These are phyloP conservation scores for Pseudochirops corinnae DNA, from an alignment of 2,797 vertebrate genomes.

Conservation along the genomic window DNA sequence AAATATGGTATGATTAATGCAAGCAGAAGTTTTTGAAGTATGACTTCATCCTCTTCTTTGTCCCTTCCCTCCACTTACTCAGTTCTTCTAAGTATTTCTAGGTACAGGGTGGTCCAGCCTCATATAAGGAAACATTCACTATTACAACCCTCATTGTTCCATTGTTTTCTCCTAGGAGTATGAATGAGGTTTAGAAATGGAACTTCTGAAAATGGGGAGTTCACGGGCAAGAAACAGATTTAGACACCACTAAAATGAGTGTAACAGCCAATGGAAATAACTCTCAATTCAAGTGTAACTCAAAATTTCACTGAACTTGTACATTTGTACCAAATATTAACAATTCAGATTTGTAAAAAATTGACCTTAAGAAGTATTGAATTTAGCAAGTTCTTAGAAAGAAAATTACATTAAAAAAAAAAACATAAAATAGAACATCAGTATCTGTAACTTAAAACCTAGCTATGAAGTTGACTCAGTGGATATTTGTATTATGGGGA, in stretches of 20 bases:
- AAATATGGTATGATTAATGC: neutral
- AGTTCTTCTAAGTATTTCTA: constrained; percentile 22
- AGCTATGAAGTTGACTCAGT: neutral
- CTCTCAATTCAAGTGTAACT: neutral
- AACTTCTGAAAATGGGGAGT: neutral
- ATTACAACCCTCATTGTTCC: neutral
- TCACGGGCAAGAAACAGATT: neutral
- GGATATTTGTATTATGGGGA: neutral
- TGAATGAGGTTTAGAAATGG: neutral
- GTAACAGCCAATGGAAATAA: neutral
- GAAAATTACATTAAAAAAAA: neutral
- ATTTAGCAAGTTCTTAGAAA: neutral
- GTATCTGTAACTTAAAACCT: neutral
- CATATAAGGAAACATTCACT: neutral
- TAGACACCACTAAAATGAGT: neutral
- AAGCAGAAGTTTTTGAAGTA: neutral
- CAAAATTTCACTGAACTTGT: neutral
- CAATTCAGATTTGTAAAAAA: neutral
- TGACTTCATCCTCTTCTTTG: neutral
- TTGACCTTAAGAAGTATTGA: neutral
- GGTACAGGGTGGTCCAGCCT: neutral
- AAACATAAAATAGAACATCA: neutral
- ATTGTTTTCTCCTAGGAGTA: neutral
- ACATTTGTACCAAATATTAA: neutral
- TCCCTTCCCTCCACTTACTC: neutral